Evolutionary conservation across 2,113 vertebrate genomes (phyloP).

Genomic region (Platysteira castanea): DNA sequence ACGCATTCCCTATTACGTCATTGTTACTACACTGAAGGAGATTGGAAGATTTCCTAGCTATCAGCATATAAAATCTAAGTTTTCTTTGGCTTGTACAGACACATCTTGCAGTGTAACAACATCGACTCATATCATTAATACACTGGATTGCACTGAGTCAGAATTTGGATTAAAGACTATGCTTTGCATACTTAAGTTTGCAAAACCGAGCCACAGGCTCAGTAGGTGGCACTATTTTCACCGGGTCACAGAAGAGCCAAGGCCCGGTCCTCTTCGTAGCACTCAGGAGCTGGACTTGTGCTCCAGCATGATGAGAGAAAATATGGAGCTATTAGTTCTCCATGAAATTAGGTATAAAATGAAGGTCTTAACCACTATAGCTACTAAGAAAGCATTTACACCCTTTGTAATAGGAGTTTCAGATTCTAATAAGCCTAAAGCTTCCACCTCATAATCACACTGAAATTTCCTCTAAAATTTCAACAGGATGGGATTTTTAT

Average conservation of each 20-base stretch:
- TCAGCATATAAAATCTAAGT: constrained; percentile 5
- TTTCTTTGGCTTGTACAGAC: constrained; percentile 32
- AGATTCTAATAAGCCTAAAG: neutral
- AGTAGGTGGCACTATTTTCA: constrained; percentile 49
- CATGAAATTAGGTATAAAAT: neutral
- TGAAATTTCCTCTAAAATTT: neutral
- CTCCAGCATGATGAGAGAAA: neutral
- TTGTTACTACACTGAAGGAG: constrained; percentile 43
- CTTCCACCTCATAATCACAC: neutral
- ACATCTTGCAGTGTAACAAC: constrained; percentile 12
- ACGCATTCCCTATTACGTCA: constrained; percentile 15
- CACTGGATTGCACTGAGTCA: constrained; percentile 40
- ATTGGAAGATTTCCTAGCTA: constrained; percentile 42
- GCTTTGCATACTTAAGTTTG: neutral
- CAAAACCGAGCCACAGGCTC: neutral
- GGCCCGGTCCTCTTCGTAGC: rapidly evolving
- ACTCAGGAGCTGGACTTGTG: neutral
- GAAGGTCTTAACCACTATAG: neutral
- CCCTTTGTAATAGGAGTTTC: neutral
- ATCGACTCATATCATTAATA: constrained; percentile 14
- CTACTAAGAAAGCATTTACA: neutral
- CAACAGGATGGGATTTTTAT: neutral
- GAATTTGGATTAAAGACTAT: constrained; percentile 13
- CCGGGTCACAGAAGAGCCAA: neutral
- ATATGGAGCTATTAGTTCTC: neutral